phyloP scores from a whole-genome alignment of 35 echinoderm and acorn worm species.

The Ophioderma brevispina region DNA sequence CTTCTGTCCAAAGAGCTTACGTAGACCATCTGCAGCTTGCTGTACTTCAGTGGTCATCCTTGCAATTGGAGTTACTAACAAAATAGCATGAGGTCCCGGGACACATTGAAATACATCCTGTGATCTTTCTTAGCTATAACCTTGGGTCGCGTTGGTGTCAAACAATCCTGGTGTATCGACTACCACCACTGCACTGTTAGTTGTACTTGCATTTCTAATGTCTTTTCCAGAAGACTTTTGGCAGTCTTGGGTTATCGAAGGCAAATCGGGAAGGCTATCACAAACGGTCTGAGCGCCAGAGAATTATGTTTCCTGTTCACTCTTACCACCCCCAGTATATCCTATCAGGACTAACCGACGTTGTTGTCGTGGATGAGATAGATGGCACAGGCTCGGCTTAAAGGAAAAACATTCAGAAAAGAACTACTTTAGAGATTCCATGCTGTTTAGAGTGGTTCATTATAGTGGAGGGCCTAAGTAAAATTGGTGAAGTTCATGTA shows the following conservation, averaged over 20 bases:
- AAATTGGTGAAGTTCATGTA: too few species aligned
- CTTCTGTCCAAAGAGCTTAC: neutral
- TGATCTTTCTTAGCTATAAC: neutral
- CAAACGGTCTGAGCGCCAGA: neutral
- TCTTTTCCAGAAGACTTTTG: neutral
- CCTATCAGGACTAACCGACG: neutral
- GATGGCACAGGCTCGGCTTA: too few species aligned
- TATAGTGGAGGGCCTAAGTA: too few species aligned
- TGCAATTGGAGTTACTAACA: neutral
- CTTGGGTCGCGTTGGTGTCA: neutral
- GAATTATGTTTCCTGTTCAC: neutral
- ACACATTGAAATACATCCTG: neutral
- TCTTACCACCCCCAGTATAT: neutral
- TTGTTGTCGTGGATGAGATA: neutral
- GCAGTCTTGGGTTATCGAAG: neutral
- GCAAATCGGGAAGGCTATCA: neutral
- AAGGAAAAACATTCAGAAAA: too few species aligned
- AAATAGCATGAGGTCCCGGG: neutral
- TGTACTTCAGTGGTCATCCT: neutral
- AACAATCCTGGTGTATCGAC: neutral
- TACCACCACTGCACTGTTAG: neutral
- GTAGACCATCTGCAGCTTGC: neutral
- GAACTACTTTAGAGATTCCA: too few species aligned
- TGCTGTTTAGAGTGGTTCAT: too few species aligned
- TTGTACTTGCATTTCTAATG: neutral